phyloP scores from a whole-genome alignment of 1,140 invertebrate species.

The Acromyrmex charruanus region DNA sequence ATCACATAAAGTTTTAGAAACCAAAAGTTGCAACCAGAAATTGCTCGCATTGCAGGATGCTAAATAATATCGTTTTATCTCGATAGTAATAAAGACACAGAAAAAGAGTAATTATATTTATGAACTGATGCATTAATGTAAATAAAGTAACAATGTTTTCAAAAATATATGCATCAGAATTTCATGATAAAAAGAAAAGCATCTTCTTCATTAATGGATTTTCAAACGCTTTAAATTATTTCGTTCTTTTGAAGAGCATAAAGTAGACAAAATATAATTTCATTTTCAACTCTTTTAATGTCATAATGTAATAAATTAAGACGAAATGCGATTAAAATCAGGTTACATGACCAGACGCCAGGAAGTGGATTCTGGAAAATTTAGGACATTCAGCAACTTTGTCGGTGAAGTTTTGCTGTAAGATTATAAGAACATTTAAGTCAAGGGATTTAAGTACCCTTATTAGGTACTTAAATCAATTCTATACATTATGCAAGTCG shows the following conservation, averaged over 20 bases:
- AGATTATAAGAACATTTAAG: constrained; percentile 54
- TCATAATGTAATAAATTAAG: constrained; percentile 27
- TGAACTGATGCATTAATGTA: not conserved
- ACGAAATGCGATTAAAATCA: constrained; percentile 19
- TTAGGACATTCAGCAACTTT: constrained; percentile 16
- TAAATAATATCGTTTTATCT: constrained; percentile 66
- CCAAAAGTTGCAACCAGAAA: constrained; percentile 63
- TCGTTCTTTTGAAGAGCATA: not conserved
- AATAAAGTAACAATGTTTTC: constrained; percentile 21
- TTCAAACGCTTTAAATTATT: constrained; percentile 1
- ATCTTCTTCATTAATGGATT: constrained; percentile 4
- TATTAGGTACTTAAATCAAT: constrained; percentile 54
- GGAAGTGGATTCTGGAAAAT: constrained; percentile 38
- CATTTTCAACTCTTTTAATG: constrained; percentile 1
- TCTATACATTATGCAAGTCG: constrained; percentile 50
- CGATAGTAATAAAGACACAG: not conserved
- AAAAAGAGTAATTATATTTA: constrained; percentile 18
- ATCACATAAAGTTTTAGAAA: constrained; percentile 68
- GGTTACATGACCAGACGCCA: constrained; percentile 22
- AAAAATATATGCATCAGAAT: not conserved
- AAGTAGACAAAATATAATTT: constrained; percentile 12
- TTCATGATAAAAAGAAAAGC: not conserved
- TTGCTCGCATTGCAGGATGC: constrained; percentile 53
- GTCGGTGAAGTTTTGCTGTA: constrained; percentile 33
- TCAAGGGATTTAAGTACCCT: not conserved